A percentile compares a stretch with the other conserved stretches of the same genome.
Evolutionary conservation across 2,888 invertebrate species (phyloP).

Genomic region (Drosophila buzzatii): DNA sequence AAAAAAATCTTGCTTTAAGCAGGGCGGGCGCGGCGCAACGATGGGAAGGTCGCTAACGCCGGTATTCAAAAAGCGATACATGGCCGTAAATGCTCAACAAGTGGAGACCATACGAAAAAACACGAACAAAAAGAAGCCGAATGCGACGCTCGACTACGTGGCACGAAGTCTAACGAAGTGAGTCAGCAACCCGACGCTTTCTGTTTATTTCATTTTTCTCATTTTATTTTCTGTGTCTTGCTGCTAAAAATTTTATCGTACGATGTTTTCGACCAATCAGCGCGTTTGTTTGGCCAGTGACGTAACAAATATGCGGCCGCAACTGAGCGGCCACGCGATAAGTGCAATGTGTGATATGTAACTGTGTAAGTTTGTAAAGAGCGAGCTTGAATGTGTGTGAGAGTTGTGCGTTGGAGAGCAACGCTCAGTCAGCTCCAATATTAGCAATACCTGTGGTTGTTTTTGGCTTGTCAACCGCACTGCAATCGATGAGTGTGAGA

Average conservation of each 20-base stretch:
- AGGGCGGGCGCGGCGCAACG: neutral
- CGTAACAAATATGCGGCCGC: constrained; percentile 78
- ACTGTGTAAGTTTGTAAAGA: constrained; percentile 19
- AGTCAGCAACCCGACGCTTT: constrained; percentile 49
- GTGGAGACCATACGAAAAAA: constrained; percentile 37
- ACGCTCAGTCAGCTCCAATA: neutral
- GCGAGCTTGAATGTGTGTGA: neutral
- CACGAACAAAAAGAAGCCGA: constrained; percentile 3
- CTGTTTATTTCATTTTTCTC: constrained; percentile 39
- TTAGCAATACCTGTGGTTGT: constrained; percentile 38
- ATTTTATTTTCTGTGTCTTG: constrained; percentile 70
- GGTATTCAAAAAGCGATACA: constrained; percentile 35
- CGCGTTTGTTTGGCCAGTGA: constrained; percentile 80
- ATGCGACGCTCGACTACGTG: constrained; percentile 52
- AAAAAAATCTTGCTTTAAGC: too few relatives aligned
- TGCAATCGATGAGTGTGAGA: neutral
- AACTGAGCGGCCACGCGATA: constrained; percentile 54
- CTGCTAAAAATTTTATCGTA: constrained; percentile 83
- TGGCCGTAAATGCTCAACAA: constrained; percentile 63
- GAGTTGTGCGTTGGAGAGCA: constrained; percentile 6
- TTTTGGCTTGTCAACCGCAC: constrained; percentile 31
- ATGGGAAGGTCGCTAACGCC: constrained; percentile 42
- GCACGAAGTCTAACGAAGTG: constrained; percentile 69
- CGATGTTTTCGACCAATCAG: constrained; percentile 84
- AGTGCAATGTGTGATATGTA: constrained; percentile 51